Base-by-base conservation (phyloP, 2,113 vertebrate genomes). In the Alligator sinensis region DNA sequence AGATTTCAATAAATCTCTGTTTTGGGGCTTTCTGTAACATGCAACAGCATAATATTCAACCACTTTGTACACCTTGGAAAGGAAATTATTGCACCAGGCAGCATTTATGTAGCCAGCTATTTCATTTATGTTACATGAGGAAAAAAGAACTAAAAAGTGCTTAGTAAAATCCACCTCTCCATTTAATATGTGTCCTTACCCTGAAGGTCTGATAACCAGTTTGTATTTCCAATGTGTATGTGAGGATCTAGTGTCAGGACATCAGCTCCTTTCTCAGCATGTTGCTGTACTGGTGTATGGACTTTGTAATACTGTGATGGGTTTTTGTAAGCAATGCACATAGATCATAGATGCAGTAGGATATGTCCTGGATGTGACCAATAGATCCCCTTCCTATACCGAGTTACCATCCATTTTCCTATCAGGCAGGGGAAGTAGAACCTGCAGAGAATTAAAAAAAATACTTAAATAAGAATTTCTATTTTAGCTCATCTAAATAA, bases 1-100 rank as follows among this genome's bases (percentile, higher is more conserved):
- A 84, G 86, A 75, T 94, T 94, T 94, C 86, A 91, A 86, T 84
- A 86, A 94, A 95, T 72, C 89, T 92, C 30, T 72, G 70, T 27
- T 34, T 87, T 84, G 30, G 47, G 72, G 25, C 22, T 38, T 72
- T 84, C 81, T 90, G 76, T 24, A 38, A 84, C 88, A 79, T 47
- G 57, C 85, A 81, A 59, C 30, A 80, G n/a, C 24, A n/a, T 72
- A 0, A 0, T 78, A 77, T 82, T 76, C 64, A 87, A 96, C 66
- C 77, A 66, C 5, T 84, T 57, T 10, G 58, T 1, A 1, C 79
- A 19, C 87, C 58, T 9, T 80, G 86, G 91, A 88, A 89, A 74
- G 79, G 76, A 59, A 47, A 3, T 60, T 72, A 70, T 86, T 91
- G 38, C 21, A 14, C 76, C 70, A 83, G 81, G 59, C 3, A 5